Evolutionary conservation across 1,140 invertebrate species (phyloP).

Genomic region (Bombus pascuorum): DNA sequence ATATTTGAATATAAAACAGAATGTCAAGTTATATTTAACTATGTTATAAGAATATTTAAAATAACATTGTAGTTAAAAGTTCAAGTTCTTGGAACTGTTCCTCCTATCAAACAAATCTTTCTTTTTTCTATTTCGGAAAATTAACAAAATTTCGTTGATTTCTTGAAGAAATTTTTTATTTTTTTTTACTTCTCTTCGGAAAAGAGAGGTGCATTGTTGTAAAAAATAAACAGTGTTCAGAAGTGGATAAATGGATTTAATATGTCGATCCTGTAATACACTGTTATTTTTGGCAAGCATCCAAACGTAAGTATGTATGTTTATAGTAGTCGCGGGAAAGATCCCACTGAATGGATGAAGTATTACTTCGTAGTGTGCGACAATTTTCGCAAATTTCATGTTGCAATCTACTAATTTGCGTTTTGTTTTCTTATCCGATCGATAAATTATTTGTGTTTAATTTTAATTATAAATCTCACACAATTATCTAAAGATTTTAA

Average conservation of each 20-base stretch:
- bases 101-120: not conserved
- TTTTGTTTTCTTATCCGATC: not conserved
- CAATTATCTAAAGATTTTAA: not conserved
- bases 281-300: constrained; percentile 17
- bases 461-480: not conserved
- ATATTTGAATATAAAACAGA: not conserved
- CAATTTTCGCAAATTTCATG: not conserved
- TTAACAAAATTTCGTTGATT: not conserved
- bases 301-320: constrained; percentile 2
- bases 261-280: not conserved
- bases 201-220: not conserved
- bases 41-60: not conserved
- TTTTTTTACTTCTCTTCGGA: too few relatives aligned
- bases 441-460: not conserved
- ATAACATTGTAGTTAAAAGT: not conserved
- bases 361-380: not conserved
- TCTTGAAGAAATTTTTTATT: not conserved
- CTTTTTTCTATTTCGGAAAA: not conserved
- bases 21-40: not conserved
- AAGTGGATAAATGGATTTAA: not conserved
- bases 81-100: not conserved
- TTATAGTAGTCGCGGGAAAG: not conserved
- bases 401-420: not conserved
- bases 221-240: not conserved
- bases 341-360: constrained; percentile 15